Evolutionary conservation across 2,113 vertebrate species (phyloP).

Genomic region (Fulmarus glacialis): DNA sequence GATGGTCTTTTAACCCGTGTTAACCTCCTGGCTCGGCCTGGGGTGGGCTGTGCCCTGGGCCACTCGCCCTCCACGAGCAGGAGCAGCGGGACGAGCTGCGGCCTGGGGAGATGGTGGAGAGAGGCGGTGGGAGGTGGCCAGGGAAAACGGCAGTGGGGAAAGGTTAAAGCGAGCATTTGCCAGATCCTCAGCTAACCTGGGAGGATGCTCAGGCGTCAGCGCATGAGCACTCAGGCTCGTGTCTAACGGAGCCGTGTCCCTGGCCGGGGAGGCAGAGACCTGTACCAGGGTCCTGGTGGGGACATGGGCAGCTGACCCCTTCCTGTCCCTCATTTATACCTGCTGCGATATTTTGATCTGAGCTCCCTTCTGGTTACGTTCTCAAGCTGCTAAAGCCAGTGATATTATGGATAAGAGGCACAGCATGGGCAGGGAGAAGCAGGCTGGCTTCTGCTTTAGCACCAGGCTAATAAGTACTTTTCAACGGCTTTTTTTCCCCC

Average conservation of each 20-base stretch:
- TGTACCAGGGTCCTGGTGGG: neutral
- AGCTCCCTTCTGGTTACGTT: neutral
- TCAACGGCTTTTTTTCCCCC: neutral
- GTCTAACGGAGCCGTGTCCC: neutral
- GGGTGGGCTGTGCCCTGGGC: neutral
- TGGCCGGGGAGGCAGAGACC: neutral
- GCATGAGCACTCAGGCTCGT: accelerated
- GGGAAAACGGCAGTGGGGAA: accelerated
- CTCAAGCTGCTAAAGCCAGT: neutral
- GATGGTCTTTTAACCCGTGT: accelerated
- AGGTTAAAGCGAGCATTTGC: neutral
- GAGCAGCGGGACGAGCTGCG: neutral
- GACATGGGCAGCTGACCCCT: neutral
- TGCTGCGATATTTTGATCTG: neutral
- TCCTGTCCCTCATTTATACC: neutral
- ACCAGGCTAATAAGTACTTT: neutral
- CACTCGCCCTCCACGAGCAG: neutral
- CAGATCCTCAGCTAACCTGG: neutral
- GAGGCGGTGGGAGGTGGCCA: neutral
- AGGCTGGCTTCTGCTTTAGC: neutral
- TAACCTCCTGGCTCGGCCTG: neutral
- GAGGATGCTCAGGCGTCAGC: neutral
- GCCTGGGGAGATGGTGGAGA: neutral
- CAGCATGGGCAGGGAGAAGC: neutral
- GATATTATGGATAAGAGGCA: neutral